These are phyloP conservation scores for Leptocoma aspasia DNA, from an alignment of 2,113 vertebrate species.

Conservation along the genomic window DNA sequence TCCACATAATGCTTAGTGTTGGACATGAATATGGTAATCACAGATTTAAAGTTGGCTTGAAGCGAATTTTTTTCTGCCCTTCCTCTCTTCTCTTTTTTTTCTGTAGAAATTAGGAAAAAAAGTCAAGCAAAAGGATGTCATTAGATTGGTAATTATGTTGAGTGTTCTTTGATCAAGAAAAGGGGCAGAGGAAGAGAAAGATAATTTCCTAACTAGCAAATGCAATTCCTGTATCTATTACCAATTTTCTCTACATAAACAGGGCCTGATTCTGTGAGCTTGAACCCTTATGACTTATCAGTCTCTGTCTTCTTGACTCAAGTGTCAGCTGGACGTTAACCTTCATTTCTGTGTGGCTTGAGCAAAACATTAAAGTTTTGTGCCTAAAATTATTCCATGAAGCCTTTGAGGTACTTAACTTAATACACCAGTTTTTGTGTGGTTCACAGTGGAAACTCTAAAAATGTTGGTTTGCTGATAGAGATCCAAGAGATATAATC, in stretches of 20 bases:
- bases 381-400: background rate
- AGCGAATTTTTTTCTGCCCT: constrained; percentile 1
- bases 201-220: constrained; percentile 44
- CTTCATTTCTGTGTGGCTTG: background rate
- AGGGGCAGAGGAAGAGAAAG: constrained; percentile 24
- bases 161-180: constrained; percentile 65
- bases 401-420: background rate
- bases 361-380: background rate
- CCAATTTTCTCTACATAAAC: background rate
- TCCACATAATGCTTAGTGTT: constrained; percentile 83
- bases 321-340: background rate
- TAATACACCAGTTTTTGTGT: background rate
- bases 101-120: background rate
- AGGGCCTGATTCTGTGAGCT: background rate
- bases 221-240: background rate
- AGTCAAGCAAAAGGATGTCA: constrained; percentile 47
- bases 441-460: background rate
- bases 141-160: constrained; percentile 57
- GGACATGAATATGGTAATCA: constrained; percentile 70
- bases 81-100: constrained; percentile 5
- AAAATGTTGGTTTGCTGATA: background rate
- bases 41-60: constrained; percentile 41
- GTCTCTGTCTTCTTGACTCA: background rate
- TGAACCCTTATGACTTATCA: background rate
- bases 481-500: background rate